Evolutionary conservation across 2,113 vertebrate genomes (phyloP), one percentile per base, ranked within the genome.

Genomic region (Erythrolamprus reginae): DNA sequence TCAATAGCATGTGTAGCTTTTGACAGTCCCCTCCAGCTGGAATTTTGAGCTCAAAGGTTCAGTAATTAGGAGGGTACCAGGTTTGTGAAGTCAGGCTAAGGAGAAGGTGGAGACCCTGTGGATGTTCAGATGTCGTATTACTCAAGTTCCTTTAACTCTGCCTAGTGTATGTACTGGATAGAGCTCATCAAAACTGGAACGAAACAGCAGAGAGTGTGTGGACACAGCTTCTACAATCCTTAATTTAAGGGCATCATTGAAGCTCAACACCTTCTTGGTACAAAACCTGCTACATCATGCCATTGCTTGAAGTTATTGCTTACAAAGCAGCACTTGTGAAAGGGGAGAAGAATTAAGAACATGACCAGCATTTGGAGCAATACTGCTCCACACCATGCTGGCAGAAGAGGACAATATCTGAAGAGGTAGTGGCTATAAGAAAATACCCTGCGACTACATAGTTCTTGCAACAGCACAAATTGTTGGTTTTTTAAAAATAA

Each of bases 371-470:
- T 56, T 28, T 24, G 65, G 82, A 47, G 17, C 65, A 21, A 51
- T 19, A 26, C 26, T 50, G 51, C 52, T 84, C 65, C 83, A 83
- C 5, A 19, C 28, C 10, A 21, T 28, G 53, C 77, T 88, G 83
- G 84, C 50, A 26, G 42, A 87, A 88, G 26, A 53, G 61, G 92
- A 94, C 82, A 93, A 0, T 21, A 70, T 89, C 89, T 52, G 92
- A 94, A 91, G 90, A 89, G 61, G 92, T 0, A 94, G 93, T 91
- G 92, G 93, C 91, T 0, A 0, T 6, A 87, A 94, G 85, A 77
- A 93, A 94, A 95, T 94, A 94, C 90, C 86, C 90, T 88, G 86
- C 86, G 84, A 58, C 70, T 88, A 83, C 53, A 58, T 70, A 90
- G 85, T 55, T 55, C 42, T 84, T 86, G 48, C 84, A 86, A 90